phyloP scores from a whole-genome alignment of 2,113 vertebrate species.

The Damaliscus lunatus region DNA sequence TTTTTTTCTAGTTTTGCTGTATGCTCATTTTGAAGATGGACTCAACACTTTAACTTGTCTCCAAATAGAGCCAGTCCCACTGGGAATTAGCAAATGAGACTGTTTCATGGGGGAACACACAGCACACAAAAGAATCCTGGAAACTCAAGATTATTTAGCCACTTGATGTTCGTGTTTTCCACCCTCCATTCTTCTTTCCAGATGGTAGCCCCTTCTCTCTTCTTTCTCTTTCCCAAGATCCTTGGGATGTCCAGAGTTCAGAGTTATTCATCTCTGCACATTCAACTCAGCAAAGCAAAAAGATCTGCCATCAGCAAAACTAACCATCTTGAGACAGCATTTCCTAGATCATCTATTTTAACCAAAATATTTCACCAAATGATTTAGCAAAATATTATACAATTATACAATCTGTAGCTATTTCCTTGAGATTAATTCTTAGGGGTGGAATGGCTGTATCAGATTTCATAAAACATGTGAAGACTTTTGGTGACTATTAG shows the following conservation, averaged over 20 bases:
- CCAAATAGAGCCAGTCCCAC: background rate
- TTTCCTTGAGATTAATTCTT: slow-evolving; percentile 11
- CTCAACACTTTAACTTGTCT: background rate
- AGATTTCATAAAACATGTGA: background rate
- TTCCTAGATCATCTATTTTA: background rate
- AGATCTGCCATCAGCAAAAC: background rate
- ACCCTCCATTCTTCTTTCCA: background rate
- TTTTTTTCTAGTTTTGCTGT: background rate
- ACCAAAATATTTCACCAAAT: background rate
- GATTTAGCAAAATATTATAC: background rate
- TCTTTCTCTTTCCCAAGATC: background rate
- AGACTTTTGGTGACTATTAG: background rate
- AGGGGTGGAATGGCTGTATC: background rate
- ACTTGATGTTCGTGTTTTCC: background rate
- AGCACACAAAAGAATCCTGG: background rate
- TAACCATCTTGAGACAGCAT: background rate
- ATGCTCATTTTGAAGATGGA: background rate
- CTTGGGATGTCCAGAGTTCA: background rate
- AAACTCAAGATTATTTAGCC: background rate
- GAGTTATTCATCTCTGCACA: background rate
- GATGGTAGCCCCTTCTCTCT: background rate
- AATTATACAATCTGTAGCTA: background rate
- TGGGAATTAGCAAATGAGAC: background rate
- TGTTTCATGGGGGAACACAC: background rate
- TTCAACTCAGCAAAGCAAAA: background rate